phyloP scores from a whole-genome alignment of 2,113 vertebrate genomes.

The Plestiodon gilberti region DNA sequence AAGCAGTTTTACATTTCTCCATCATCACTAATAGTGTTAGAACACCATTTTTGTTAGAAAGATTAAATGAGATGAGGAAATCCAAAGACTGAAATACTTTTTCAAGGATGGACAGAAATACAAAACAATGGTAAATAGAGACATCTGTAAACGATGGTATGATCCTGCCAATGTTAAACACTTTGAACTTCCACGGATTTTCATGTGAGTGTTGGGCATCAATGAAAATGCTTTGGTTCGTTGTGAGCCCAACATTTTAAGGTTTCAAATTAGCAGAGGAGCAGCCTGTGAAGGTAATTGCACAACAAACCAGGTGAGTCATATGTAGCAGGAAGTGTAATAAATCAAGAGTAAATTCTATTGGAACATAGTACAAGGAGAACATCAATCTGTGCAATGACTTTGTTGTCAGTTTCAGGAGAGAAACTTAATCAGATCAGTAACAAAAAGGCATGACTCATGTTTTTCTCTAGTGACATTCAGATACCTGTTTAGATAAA shows the following conservation, averaged over 20 bases:
- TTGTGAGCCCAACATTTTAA: slow-evolving; percentile 36
- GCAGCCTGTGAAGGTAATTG: slow-evolving; percentile 47
- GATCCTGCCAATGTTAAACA: not conserved
- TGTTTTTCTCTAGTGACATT: slow-evolving; percentile 40
- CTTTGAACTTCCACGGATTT: not conserved
- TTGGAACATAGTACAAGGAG: slow-evolving; percentile 28
- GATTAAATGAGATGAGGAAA: slow-evolving; percentile 7
- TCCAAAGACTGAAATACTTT: slow-evolving; percentile 7
- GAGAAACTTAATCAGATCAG: slow-evolving; percentile 53
- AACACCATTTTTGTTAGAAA: not conserved
- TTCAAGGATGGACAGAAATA: slow-evolving; percentile 19
- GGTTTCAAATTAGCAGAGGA: slow-evolving; percentile 63
- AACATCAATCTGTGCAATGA: slow-evolving; percentile 59
- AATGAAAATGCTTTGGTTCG: not conserved
- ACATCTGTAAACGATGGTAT: not conserved
- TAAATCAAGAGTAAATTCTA: slow-evolving; percentile 65
- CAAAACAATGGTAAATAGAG: not conserved
- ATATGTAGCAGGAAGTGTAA: slow-evolving; percentile 52
- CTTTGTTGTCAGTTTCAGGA: slow-evolving; percentile 47
- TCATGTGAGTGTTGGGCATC: not conserved
- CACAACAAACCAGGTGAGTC: slow-evolving; percentile 40
- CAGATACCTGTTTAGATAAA: slow-evolving; percentile 22
- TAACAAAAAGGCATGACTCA: slow-evolving; percentile 38
- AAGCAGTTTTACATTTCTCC: slow-evolving; percentile 16
- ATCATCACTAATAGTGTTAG: slow-evolving; percentile 10